Conservation (phyloP, 2,797 vertebrate genomes). For the Acanthiza pusilla region DNA sequence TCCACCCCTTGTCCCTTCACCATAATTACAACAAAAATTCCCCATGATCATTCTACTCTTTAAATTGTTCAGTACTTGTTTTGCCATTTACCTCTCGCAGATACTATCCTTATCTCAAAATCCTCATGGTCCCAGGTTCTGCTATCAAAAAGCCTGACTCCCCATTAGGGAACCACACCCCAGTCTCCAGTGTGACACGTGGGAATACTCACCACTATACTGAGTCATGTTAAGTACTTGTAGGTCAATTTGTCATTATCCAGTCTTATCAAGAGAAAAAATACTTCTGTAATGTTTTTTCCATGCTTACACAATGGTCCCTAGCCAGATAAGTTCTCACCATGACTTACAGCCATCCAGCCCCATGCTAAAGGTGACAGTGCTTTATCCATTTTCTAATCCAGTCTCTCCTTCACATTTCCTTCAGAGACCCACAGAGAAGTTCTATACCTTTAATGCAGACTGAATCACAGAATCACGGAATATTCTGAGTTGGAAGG, state of each 20-base stretch:
- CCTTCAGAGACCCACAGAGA: neutral
- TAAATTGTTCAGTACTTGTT: neutral
- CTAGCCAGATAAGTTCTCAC: neutral
- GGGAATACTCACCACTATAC: neutral
- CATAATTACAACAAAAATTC: neutral
- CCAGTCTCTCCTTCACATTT: neutral
- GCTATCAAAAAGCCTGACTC: neutral
- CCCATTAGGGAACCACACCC: rapidly evolving
- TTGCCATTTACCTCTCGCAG: neutral
- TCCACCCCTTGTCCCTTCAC: neutral
- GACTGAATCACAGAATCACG: neutral
- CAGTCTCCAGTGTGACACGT: neutral
- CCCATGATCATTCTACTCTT: neutral
- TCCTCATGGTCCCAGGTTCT: neutral
- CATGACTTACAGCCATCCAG: neutral
- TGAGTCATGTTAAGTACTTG: neutral
- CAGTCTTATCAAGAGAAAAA: neutral
- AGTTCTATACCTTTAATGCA: neutral
- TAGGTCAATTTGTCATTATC: neutral
- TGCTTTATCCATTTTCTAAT: neutral
- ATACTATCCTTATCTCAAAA: neutral
- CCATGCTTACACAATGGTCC: neutral
- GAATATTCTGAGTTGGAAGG: neutral
- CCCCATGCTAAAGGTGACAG: neutral
- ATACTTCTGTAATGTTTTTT: neutral